A percentile compares a stretch with the other conserved stretches of the same genome.
Evolutionary conservation across 2,888 invertebrate species (phyloP).

Genomic region (Eupithecia subfuscata): DNA sequence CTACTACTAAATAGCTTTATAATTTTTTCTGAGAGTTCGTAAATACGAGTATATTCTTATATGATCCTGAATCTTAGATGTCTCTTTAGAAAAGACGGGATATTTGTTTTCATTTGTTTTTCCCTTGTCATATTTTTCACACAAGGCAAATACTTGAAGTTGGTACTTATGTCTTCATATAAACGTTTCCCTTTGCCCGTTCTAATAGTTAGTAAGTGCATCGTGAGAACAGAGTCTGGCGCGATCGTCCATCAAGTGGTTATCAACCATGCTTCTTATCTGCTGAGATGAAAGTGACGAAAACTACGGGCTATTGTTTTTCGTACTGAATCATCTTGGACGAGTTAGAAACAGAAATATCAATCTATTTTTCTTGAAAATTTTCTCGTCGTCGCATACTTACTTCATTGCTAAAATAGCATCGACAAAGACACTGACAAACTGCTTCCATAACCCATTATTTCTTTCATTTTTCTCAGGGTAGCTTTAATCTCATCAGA

Average conservation of each 20-base stretch:
- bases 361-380: neutral
- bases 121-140: no score
- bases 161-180: neutral
- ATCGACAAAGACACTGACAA: neutral
- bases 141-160: neutral
- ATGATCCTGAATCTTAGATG: no score
- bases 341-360: neutral
- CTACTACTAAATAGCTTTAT: no score
- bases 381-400: neutral
- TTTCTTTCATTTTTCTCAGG: neutral
- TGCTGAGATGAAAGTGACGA: conserved; percentile 71
- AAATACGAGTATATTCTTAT: no score
- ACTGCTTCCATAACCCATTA: neutral
- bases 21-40: no score
- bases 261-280: conserved; percentile 78
- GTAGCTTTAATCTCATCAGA: neutral
- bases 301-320: conserved; percentile 53
- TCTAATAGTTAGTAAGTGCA: conserved; percentile 49
- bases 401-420: neutral
- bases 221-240: conserved; percentile 67
- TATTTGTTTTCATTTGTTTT: no score
- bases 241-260: conserved; percentile 78
- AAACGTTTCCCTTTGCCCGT: conserved; percentile 34
- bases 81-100: no score
- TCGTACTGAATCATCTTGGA: conserved; percentile 9